phyloP scores from a whole-genome alignment of 2,113 vertebrate species.

The Dasyprocta punctata region DNA sequence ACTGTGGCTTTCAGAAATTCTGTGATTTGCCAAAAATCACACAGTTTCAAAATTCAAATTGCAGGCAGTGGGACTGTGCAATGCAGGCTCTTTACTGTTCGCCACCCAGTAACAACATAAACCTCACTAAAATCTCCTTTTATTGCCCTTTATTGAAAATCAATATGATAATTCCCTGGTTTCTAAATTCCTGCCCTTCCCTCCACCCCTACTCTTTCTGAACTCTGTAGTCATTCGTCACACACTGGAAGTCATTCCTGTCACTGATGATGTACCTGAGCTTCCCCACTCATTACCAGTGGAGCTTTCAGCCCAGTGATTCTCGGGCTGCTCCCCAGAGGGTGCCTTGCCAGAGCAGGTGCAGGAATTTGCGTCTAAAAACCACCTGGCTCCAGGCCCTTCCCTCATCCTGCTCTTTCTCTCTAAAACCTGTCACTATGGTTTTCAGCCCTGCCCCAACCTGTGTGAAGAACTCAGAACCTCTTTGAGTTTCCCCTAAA shows the following conservation, averaged over 20 bases:
- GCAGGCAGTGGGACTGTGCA: neutral
- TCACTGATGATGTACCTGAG: neutral
- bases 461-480: neutral
- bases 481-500: neutral
- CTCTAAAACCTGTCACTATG: neutral
- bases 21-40: neutral
- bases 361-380: neutral
- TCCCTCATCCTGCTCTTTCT: neutral
- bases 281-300: neutral
- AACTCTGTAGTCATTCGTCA: neutral
- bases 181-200: neutral
- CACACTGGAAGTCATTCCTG: neutral
- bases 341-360: too few relatives aligned
- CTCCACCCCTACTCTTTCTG: too few relatives aligned
- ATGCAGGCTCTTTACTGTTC: too few relatives aligned
- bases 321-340: neutral
- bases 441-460: neutral
- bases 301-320: neutral
- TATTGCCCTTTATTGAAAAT: neutral
- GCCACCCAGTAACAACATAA: neutral
- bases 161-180: neutral
- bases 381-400: neutral
- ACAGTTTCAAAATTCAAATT: neutral
- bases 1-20: neutral
- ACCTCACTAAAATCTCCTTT: neutral